Percentiles rank a stretch among this genome's conserved stretches.
These are phyloP conservation scores for Ptiloglossa arizonensis DNA, from an alignment of 1,140 invertebrate species.

Conservation along the genomic window DNA sequence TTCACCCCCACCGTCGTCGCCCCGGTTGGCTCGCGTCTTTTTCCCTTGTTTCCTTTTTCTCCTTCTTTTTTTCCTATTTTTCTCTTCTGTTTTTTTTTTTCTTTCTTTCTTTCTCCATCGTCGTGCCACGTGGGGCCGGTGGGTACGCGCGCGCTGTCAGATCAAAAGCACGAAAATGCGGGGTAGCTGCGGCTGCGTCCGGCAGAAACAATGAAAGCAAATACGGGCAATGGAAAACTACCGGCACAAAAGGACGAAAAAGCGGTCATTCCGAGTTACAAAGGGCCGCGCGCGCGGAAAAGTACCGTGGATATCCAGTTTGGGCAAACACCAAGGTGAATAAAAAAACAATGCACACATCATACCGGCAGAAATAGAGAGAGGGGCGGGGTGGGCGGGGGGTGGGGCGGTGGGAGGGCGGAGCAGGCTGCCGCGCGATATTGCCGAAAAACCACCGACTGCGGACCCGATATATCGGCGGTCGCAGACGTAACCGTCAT, in stretches of 20 bases:
- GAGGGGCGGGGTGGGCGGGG: background rate
- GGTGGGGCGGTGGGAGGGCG: background rate
- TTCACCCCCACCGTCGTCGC: too few species aligned
- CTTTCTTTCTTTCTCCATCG: conserved; percentile 49
- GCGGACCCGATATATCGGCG: conserved; percentile 57
- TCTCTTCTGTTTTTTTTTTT: too few species aligned
- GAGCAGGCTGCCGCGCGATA: conserved; percentile 34
- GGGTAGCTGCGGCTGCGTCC: conserved; percentile 62
- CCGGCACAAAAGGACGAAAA: conserved; percentile 70
- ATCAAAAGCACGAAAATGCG: conserved; percentile 71
- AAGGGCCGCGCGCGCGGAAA: conserved; percentile 69
- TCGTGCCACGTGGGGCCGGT: conserved; percentile 24
- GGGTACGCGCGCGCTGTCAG: conserved; percentile 62
- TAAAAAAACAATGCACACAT: conserved; percentile 53
- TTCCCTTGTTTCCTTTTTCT: too few species aligned
- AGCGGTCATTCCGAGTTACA: conserved; percentile 71
- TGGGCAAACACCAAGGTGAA: conserved; percentile 69
- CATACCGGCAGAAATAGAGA: background rate
- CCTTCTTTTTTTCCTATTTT: too few species aligned
- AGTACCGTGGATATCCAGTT: conserved; percentile 72
- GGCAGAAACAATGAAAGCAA: conserved; percentile 77
- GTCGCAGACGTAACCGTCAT: conserved; percentile 57
- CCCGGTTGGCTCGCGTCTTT: too few species aligned
- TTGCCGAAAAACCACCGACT: conserved; percentile 62
- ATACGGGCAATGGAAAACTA: conserved; percentile 77